phyloP scores from a whole-genome alignment of 2,113 vertebrate genomes.

The Isichthys henryi region DNA sequence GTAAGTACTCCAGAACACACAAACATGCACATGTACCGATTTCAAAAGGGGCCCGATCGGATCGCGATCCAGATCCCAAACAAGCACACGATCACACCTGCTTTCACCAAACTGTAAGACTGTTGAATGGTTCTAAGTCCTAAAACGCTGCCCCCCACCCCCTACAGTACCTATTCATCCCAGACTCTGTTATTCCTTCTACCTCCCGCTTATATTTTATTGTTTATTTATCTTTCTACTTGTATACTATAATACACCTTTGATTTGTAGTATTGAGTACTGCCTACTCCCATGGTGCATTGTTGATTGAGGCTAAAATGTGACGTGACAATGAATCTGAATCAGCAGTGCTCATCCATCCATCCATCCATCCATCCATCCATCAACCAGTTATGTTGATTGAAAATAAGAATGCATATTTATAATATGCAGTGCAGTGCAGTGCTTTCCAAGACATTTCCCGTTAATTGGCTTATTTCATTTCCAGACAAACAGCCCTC shows the following conservation, averaged over 20 bases:
- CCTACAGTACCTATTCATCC: background rate
- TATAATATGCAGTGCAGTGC: background rate
- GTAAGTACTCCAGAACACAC: constrained; percentile 65
- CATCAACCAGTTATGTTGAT: background rate
- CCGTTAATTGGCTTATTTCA: background rate
- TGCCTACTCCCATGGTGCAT: background rate
- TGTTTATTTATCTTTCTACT: background rate
- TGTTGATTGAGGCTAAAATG: background rate
- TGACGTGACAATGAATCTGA: background rate
- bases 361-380: background rate
- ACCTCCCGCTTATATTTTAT: background rate
- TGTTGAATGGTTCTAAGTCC: background rate
- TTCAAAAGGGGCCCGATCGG: background rate
- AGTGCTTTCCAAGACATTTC: background rate
- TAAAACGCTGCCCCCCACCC: background rate
- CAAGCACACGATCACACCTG: background rate
- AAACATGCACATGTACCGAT: background rate
- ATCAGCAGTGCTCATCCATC: background rate
- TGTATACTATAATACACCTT: background rate
- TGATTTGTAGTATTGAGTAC: background rate
- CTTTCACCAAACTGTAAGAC: background rate
- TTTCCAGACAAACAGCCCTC: background rate
- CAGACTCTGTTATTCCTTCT: background rate
- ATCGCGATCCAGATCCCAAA: background rate
- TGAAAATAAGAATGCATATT: background rate